These are phyloP conservation scores for Tetragonisca angustula DNA, from an alignment of 2,888 invertebrate genomes.

Conservation along the genomic window DNA sequence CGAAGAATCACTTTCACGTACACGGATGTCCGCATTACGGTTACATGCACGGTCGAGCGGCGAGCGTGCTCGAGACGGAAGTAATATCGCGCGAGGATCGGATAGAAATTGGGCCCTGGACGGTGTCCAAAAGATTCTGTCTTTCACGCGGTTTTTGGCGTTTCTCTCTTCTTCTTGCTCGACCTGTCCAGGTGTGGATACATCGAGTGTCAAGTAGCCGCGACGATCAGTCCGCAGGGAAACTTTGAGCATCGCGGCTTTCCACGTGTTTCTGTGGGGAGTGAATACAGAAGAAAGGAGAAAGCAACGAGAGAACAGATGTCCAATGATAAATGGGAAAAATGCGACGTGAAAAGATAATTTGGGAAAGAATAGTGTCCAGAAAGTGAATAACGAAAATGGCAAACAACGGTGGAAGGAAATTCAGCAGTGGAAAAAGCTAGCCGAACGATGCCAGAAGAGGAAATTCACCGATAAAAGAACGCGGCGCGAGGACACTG, in stretches of 20 bases:
- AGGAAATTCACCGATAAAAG: neutral
- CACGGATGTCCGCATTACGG: constrained; percentile 45
- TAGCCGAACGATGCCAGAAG: neutral
- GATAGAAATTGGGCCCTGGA: constrained; percentile 50
- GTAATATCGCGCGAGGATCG: constrained; percentile 45
- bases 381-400: neutral
- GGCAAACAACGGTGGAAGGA: neutral
- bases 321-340: neutral
- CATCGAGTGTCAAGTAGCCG: neutral
- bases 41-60: constrained; percentile 21
- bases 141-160: neutral
- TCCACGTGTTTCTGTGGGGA: neutral
- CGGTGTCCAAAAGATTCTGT: constrained; percentile 30
- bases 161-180: neutral
- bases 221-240: too few relatives aligned
- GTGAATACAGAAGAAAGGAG: neutral
- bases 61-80: constrained; percentile 37
- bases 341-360: neutral
- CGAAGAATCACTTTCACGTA: constrained; percentile 56
- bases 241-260: too few relatives aligned
- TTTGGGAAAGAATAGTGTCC: neutral
- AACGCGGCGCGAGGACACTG: too few relatives aligned
- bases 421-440: neutral
- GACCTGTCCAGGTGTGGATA: neutral
- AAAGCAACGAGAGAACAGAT: neutral